Base-by-base conservation (phyloP, 1,140 invertebrate genomes). In the Lordiphosa clarofinis region DNA sequence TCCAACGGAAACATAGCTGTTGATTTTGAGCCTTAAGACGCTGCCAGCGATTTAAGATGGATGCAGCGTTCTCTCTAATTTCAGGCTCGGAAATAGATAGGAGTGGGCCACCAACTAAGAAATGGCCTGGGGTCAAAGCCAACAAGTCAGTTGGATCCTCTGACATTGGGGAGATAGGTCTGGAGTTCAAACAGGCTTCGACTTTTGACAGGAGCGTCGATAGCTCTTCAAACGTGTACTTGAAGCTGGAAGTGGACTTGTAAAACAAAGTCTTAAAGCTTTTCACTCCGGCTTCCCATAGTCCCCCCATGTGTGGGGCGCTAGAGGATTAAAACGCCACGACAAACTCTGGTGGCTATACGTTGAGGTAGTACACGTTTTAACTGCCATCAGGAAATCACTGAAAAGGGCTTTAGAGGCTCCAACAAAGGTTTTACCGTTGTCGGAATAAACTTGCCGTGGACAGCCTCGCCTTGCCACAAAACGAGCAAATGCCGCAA, bases 11-110 rank as follows among this genome's bases (percentile, higher is more conserved):
- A 48, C 55, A 48, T 12, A 48, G 35, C 35, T 57, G 31, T 38
- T 48, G 46, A 19, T 39, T 37, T 4, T 39, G 15, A 8, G 44
- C 55, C 33, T 39, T 48, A 4, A 38, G 19, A 10, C 33, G 43
- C 36, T 57, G 55, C 55, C 55, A 57, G 5, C 55, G 55, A 38
- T 49, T 49, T 4, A 57, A 9, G 13, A 56, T 56, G 1, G 43
- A 56, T 11, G 46, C 19, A 6, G 56, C 31, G 5, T 24, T 24
- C 4, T 49, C 37, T 19, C 28, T n/a, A 21, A 58, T 58, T 28
- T 58, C 19, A 1, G 44, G 56, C 9, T 36, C 21, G 21, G 19
- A 8, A 19, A 47, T 10, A 8, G 49, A 28, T 24, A 24, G 21
- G 2, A 31, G 12, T 6, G 11, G 13, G 10, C 36, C 36, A n/a